phyloP scores from a whole-genome alignment of 1,140 invertebrate genomes.

The Apis mellifera region DNA sequence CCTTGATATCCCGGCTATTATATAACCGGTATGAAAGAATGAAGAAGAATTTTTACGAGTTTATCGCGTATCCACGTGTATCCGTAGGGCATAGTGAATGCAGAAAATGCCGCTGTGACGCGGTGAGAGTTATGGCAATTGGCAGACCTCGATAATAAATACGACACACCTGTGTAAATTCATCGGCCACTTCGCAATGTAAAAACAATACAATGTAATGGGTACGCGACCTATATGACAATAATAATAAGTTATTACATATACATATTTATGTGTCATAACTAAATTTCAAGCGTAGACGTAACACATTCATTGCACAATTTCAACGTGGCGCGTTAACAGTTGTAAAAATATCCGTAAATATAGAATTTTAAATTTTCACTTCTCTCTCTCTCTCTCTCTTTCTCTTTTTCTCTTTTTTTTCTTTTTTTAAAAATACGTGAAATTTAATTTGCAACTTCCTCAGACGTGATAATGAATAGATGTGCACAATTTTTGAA shows the following conservation, averaged over 20 bases:
- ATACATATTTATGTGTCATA: background rate
- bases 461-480: background rate
- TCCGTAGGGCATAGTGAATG: conserved; percentile 23
- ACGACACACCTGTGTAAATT: conserved; percentile 59
- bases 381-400: background rate
- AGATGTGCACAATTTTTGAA: too few relatives aligned
- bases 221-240: background rate
- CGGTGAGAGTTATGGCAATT: conserved; percentile 41
- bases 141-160: conserved; percentile 45
- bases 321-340: background rate
- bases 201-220: conserved; percentile 38
- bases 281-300: conserved; percentile 6
- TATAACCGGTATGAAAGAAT: conserved; percentile 21
- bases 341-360: background rate
- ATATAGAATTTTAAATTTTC: background rate
- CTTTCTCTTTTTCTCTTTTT: too few relatives aligned
- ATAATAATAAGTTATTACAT: conserved; percentile 20
- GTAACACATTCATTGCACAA: background rate
- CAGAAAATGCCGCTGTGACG: conserved; percentile 41
- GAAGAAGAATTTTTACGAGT: conserved; percentile 54
- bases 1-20: conserved; percentile 36
- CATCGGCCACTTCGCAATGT: conserved; percentile 39
- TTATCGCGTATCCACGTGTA: conserved; percentile 24
- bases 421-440: background rate
- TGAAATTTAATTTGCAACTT: background rate